Evolutionary conservation across 2,797 vertebrate genomes (phyloP).

Genomic region (Capromys pilorides): DNA sequence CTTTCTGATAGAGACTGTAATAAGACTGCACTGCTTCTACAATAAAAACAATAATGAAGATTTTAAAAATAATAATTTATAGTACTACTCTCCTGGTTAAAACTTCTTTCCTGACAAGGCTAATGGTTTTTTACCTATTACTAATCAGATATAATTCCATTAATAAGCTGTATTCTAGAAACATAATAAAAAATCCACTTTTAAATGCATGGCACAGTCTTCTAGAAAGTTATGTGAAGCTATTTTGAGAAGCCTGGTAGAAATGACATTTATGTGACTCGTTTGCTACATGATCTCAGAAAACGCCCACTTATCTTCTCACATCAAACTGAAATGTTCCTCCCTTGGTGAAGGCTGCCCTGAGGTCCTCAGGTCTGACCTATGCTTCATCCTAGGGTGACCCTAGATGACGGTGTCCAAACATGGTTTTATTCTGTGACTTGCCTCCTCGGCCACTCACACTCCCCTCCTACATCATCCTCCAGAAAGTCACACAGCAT

Average conservation of each 20-base stretch:
- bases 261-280: slow-evolving; percentile 77
- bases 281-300: slow-evolving; percentile 68
- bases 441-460: not conserved
- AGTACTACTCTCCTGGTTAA: not conserved
- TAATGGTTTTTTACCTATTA: not conserved
- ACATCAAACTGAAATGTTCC: slow-evolving; percentile 64
- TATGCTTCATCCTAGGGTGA: not conserved
- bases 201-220: slow-evolving; percentile 47
- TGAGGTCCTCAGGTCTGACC: not conserved
- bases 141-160: not conserved
- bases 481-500: not conserved
- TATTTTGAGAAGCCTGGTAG: slow-evolving; percentile 70
- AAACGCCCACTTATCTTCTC: slow-evolving; percentile 69
- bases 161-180: not conserved
- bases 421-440: not conserved
- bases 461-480: not conserved
- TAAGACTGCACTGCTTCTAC: not conserved
- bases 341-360: slow-evolving; percentile 54
- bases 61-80: not conserved
- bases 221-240: slow-evolving; percentile 65
- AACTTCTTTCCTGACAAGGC: not conserved
- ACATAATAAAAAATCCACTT: slow-evolving; percentile 32
- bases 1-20: not conserved
- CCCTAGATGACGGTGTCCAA: not conserved
- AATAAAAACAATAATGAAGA: not conserved